These are phyloP conservation scores for Drosophila saltans DNA, from an alignment of 1,140 invertebrate species.

Conservation along the genomic window DNA sequence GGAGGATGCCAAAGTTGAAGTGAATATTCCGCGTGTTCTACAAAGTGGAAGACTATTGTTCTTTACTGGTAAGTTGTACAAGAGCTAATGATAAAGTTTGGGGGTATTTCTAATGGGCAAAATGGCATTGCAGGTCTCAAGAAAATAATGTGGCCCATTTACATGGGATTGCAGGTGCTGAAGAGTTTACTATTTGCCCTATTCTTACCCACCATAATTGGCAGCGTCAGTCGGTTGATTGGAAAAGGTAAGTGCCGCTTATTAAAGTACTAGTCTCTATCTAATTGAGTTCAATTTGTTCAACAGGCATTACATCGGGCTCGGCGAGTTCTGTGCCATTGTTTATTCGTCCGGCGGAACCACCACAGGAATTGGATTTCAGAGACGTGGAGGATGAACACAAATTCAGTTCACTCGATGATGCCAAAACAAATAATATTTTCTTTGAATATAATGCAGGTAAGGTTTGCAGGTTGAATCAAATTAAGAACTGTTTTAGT, in stretches of 20 bases:
- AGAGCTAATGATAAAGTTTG: background rate
- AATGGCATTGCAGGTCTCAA: conserved; percentile 86
- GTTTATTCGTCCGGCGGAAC: conserved; percentile 74
- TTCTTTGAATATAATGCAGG: conserved; percentile 83
- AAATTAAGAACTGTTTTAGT: background rate
- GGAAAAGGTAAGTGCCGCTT: conserved; percentile 87
- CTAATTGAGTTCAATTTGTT: conserved; percentile 1
- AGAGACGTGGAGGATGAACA: conserved; percentile 84
- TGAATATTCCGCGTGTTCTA: conserved; percentile 68
- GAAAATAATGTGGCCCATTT: conserved; percentile 90
- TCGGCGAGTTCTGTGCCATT: conserved; percentile 69
- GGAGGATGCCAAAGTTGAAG: conserved; percentile 61
- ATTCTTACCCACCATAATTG: conserved; percentile 91
- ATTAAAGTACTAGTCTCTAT: background rate
- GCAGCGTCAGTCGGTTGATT: conserved; percentile 91
- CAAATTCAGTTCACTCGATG: conserved; percentile 83
- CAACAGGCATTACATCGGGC: conserved; percentile 62
- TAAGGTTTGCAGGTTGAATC: conserved; percentile 18
- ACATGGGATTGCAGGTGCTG: conserved; percentile 90
- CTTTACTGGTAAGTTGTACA: conserved; percentile 83
- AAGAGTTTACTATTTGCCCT: conserved; percentile 91
- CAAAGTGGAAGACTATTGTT: conserved; percentile 85
- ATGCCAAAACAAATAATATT: conserved; percentile 79
- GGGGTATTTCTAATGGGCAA: background rate
- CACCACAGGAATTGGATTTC: conserved; percentile 87